Conservation (phyloP, 2,113 vertebrate species). For the Aegypius monachus region DNA sequence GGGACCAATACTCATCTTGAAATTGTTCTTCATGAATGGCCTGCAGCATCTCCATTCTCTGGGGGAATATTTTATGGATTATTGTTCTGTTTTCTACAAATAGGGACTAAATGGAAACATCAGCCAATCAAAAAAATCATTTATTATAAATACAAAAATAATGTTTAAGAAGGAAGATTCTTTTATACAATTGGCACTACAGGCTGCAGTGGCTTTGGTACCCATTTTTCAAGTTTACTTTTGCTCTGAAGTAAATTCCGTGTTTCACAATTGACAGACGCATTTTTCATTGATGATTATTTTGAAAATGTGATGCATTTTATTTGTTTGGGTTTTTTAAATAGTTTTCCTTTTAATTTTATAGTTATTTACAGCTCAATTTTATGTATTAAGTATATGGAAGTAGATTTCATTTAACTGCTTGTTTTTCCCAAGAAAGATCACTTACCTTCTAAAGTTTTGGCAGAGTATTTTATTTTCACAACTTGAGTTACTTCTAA, state of each 20-base stretch:
- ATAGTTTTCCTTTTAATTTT: background rate
- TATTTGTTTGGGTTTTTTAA: background rate
- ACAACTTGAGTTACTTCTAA: background rate
- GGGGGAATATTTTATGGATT: background rate
- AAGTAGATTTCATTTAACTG: conserved; percentile 7
- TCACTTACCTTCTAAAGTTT: background rate
- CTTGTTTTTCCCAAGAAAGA: background rate
- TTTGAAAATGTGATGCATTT: background rate
- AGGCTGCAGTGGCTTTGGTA: background rate
- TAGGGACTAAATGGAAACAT: background rate
- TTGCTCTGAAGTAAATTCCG: background rate
- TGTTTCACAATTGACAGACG: background rate
- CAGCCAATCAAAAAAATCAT: background rate
- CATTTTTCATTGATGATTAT: background rate
- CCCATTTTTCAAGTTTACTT: background rate
- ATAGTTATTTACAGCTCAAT: background rate
- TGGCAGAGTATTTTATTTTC: background rate
- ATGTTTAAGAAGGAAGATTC: background rate
- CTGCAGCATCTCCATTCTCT: background rate
- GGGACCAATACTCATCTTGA: background rate
- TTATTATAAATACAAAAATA: background rate
- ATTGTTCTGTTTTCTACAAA: background rate
- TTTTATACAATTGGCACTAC: background rate
- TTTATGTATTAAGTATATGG: background rate
- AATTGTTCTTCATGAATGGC: background rate